These are phyloP conservation scores for Hydropsyche betteni DNA, from an alignment of 2,888 invertebrate genomes.

Conservation along the genomic window DNA sequence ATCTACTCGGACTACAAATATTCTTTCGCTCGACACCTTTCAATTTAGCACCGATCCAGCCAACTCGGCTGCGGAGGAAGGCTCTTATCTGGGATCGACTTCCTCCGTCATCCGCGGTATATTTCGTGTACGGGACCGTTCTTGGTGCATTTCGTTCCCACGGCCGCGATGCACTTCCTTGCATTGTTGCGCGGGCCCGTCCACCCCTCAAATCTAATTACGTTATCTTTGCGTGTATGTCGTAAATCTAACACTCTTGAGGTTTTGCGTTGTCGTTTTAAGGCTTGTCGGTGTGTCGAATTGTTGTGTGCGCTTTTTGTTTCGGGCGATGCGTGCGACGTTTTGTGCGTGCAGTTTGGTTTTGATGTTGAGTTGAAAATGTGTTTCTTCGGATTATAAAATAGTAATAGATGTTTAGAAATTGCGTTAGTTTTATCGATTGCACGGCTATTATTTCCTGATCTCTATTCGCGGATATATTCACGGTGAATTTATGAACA, in stretches of 20 bases:
- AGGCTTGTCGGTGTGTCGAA: neutral
- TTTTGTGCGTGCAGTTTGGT: neutral
- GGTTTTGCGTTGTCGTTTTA: neutral
- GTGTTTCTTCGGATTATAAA: neutral
- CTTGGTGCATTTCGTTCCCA: slow-evolving; percentile 28
- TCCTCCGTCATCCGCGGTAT: neutral
- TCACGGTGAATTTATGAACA: no score
- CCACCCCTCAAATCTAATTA: slow-evolving; percentile 40
- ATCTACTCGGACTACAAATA: no score
- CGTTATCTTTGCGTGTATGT: slow-evolving; percentile 34
- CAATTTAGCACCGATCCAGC: no score
- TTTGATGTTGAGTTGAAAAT: no score
- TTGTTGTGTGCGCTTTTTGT: neutral
- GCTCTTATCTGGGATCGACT: no score
- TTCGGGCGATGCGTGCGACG: neutral
- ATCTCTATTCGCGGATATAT: no score
- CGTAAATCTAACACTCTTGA: slow-evolving; percentile 35
- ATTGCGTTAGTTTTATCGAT: neutral
- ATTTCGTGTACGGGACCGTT: slow-evolving; percentile 5
- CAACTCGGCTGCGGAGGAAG: no score
- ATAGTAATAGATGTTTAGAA: neutral
- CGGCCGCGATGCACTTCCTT: slow-evolving; percentile 39
- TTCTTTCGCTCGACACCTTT: no score
- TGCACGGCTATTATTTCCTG: no score
- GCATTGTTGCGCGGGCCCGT: slow-evolving; percentile 38